Conservation (phyloP, 2,888 invertebrate genomes). For the Spodoptera littoralis region DNA sequence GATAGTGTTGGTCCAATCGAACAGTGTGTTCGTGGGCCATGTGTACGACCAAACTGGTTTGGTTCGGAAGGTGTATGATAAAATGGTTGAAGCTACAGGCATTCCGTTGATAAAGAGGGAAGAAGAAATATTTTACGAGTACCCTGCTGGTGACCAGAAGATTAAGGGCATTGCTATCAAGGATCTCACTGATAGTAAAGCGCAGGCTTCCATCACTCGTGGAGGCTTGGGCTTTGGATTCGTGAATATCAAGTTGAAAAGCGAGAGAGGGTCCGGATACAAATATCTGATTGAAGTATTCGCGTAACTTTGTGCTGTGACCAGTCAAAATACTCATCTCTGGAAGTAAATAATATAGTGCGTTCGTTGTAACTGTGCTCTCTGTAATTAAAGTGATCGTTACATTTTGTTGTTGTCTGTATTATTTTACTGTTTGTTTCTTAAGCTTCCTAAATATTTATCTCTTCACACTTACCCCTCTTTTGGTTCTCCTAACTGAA, state of each 20-base stretch:
- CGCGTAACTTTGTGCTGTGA: constrained; percentile 33
- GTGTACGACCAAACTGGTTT: constrained; percentile 64
- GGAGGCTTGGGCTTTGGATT: constrained; percentile 76
- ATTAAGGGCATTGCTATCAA: constrained; percentile 67
- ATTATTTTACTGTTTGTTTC: too few relatives aligned
- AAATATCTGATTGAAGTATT: constrained; percentile 74
- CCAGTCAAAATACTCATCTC: constrained; percentile 18
- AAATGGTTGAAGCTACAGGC: constrained; percentile 56
- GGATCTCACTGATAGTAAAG: constrained; percentile 65
- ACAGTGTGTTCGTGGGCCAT: constrained; percentile 70
- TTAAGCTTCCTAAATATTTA: too few relatives aligned
- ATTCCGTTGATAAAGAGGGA: constrained; percentile 67
- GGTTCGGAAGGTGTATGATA: constrained; percentile 68
- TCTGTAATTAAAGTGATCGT: too few relatives aligned
- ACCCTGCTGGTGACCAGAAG: constrained; percentile 68
- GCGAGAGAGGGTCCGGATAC: constrained; percentile 74
- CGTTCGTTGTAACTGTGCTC: neutral
- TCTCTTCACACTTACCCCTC: too few relatives aligned
- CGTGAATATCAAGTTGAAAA: constrained; percentile 76
- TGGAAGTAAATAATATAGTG: neutral
- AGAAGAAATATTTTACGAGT: constrained; percentile 66
- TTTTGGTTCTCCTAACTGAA: too few relatives aligned
- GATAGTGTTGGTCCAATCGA: constrained; percentile 42
- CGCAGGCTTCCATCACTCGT: constrained; percentile 70
- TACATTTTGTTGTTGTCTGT: too few relatives aligned